Evolutionary conservation across 2,113 vertebrate genomes (phyloP), one percentile per base, ranked within the genome.

Genomic region (Nibea albiflora): DNA sequence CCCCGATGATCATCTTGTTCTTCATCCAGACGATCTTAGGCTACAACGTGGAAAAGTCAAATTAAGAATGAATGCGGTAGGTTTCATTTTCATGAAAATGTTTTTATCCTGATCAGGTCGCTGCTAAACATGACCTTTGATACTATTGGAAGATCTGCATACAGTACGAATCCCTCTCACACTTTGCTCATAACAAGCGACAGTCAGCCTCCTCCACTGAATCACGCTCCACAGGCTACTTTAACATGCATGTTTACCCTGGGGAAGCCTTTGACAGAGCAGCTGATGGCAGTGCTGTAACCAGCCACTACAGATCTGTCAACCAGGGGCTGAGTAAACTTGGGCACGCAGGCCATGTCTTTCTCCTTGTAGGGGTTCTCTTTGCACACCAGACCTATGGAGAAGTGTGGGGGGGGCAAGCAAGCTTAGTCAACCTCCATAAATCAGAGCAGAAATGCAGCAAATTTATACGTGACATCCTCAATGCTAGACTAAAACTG

Each of bases 11-110:
- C 95, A 96, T 95, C 76, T 91, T 96, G 90, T 98, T 98, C 92
- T 97, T 98, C 96, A 97, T 96, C 97, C 97, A 98, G 63, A 95
- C 74, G 58, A 98, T 96, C 83, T 96, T 98, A 0, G 97, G 97
- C 97, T 98, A 71, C 19, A 9, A 81, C 35, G 12, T 2, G 15
- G 22, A 54, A 16, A 65, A 61, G 31, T 10, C 6, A 39, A 57
- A 58, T 20, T 0, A 53, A 22, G 11, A 39, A 11, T 66, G 24
- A 66, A 63, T 19, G 15, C 10, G 42, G 75, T 35, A 31, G 3
- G 70, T 31, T 46, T 35, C 53, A 20, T 56, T 62, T 56, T 39
- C 12, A 22, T 65, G 15, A 12, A 58, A 20, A 39, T 4, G 15
- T 35, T 35, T 35, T 64, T 68, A 14, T 39, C 47, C 19, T 42